Base-by-base conservation (phyloP, 2,797 vertebrate species). In the Coregonus suidteri region DNA sequence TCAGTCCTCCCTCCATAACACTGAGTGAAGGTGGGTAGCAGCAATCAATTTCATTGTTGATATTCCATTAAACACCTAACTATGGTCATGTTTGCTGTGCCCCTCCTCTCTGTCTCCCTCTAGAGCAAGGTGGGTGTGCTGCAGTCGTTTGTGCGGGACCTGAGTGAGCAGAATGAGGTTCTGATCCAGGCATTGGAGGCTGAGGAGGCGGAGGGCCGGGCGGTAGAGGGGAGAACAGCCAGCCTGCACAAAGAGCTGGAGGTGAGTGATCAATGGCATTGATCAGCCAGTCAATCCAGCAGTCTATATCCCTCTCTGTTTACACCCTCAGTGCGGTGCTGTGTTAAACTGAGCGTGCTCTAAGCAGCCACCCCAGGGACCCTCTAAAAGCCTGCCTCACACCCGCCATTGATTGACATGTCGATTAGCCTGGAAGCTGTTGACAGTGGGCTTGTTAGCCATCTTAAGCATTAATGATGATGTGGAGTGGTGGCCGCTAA, bases 241-340 rank as follows among this genome's bases (percentile, higher is more conserved):
- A 90, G 91, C 94, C 92, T 81, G 74, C 81, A 83, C 81, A 89
- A 87, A 89, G 84, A 92, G 86, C 86, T 81, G 76, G 75, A 89
- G 84, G 81, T 78, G 62, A 87, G 94, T 71, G 93, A 95, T 95
- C 94, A 93, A 92, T 94, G 85, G 68, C 89, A 95, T 95, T 93
- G 93, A 95, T 94, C 90, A 93, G 75, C 59, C 71, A 84, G 88
- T 95, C 93, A 90, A 92, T 94, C 82, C 82, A 16, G 78, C 79
- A 91, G 89, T 94, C 91, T 90, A 91, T 92, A 91, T 91, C 89
- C 84, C 86, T 91, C 90, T 93, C 88, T 93, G 93, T 94, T 93
- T 94, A 93, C 92, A 91, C 90, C 89, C 83, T 86, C 74, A 84
- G 82, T 77, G 79, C 84, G 88, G 91, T 84, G 86, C 88, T 89